These are phyloP conservation scores for Gortyna flavago DNA, from an alignment of 2,888 invertebrate species.

Conservation along the genomic window DNA sequence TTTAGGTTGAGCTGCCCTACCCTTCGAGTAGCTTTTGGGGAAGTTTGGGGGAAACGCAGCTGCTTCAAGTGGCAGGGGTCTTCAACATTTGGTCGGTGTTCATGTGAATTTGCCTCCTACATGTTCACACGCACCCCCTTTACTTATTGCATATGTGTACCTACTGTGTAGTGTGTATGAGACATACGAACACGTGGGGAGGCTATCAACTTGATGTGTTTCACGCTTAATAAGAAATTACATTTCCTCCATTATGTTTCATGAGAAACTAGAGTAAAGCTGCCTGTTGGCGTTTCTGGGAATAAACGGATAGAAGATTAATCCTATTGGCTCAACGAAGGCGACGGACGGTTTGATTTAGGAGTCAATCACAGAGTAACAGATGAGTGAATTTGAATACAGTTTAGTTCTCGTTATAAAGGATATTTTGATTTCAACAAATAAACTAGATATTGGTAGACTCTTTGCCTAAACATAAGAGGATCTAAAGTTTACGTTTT, in stretches of 20 bases:
- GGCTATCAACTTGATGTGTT: constrained; percentile 52
- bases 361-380: constrained; percentile 22
- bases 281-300: constrained; percentile 12
- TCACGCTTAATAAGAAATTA: constrained; percentile 55
- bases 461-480: background rate
- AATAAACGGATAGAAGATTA: constrained; percentile 11
- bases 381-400: constrained; percentile 1
- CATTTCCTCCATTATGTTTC: constrained; percentile 43
- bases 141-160: constrained; percentile 58
- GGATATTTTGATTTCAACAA: background rate
- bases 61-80: constrained; percentile 72
- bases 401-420: background rate
- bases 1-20: constrained; percentile 68
- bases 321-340: constrained; percentile 21
- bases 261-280: constrained; percentile 38
- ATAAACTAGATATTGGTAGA: background rate
- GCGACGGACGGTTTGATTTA: constrained; percentile 9
- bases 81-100: constrained; percentile 67
- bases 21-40: constrained; percentile 61
- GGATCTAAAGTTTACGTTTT: background rate
- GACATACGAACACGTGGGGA: constrained; percentile 58
- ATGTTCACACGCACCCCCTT: constrained; percentile 79
- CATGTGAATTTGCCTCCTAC: constrained; percentile 81
- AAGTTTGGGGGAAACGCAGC: constrained; percentile 57
- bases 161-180: constrained; percentile 40